Base-by-base conservation (phyloP, 2,888 invertebrate genomes). In the Prosapia bicincta region DNA sequence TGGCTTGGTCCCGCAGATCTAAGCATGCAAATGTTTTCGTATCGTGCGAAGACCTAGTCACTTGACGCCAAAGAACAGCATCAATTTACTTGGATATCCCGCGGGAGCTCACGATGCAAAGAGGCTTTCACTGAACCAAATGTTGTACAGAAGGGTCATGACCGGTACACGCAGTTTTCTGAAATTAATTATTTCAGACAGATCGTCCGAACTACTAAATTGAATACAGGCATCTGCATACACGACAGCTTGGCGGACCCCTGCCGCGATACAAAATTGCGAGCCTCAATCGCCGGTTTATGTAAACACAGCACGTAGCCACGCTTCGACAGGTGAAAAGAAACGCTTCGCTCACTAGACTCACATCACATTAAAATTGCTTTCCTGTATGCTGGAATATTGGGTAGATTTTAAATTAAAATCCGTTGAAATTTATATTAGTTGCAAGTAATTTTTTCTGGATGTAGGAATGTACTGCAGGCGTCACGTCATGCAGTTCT, bases 281-380 rank as follows among this genome's bases (percentile, higher is more conserved):
- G 54, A n/a, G 54, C 20, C 54, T 54, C 5, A 54, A 54, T 54
- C 54, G 54, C 20, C 54, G 54, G n/a, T 54, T 20, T 54, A 54
- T 54, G 54, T 54, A 54, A 54, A 54, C 54, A 54, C 13, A 3
- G 54, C 54, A 54, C 54, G 54, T 54, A 54, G 30, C 9, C n/a
- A n/a, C 54, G 54, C 54, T 54, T 54, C 54, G 54, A 54, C 54
- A 54, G 54, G 54, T 54, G 54, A 54, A 54, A 54, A 54, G 54
- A 54, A 54, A 54, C 13, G 10, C n/a, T 13, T 7, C 13, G 13
- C 13, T 7, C 38, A 38, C 13, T 20, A 20, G 20, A 54, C 38
- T 28, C 2, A 38, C 38, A 38, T 38, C 13, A 38, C 9, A 54
- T 54, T 54, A 54, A 20, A 54, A 54, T 54, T 54, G 54, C 54